Percentiles rank a stretch among this genome's conserved stretches.
These are phyloP conservation scores for Phrynocephalus guinanensis DNA, from an alignment of 2,797 vertebrate species.

Conservation along the genomic window DNA sequence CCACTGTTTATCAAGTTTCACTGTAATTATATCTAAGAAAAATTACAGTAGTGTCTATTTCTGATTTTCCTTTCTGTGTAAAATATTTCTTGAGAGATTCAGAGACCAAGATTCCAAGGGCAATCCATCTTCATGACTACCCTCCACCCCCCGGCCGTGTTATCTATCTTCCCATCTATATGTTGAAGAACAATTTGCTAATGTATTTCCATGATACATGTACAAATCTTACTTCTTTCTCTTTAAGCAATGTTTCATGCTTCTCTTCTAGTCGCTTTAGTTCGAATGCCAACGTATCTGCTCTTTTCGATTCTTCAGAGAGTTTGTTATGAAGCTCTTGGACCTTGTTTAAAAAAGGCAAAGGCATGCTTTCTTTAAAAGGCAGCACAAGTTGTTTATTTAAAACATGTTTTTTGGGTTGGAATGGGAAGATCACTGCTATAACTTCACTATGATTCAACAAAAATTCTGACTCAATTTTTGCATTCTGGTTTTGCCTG, in stretches of 20 bases:
- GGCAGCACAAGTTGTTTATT: not conserved
- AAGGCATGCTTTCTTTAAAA: not conserved
- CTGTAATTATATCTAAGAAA: not conserved
- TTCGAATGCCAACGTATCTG: slow-evolving; percentile 93
- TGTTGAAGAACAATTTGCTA: not conserved
- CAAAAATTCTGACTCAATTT: not conserved
- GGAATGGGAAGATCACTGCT: not conserved
- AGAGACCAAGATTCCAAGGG: not conserved
- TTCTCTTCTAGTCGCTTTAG: slow-evolving; percentile 94
- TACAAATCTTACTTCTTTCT: slow-evolving; percentile 87
- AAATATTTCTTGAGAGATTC: not conserved
- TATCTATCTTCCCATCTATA: not conserved
- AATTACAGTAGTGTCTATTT: not conserved
- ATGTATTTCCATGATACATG: not conserved
- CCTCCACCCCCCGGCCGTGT: too few species aligned
- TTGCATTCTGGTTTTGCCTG: not conserved
- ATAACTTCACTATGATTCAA: not conserved
- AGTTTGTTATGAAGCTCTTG: slow-evolving; percentile 93
- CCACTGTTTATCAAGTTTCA: not conserved
- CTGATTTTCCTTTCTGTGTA: not conserved
- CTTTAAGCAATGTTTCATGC: slow-evolving; percentile 90
- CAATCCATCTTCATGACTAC: not conserved
- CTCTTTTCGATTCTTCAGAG: slow-evolving; percentile 92
- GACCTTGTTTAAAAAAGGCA: slow-evolving; percentile 80
- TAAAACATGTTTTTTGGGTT: not conserved